A percentile compares a stretch with the other conserved stretches of the same genome.
Evolutionary conservation across 2,797 vertebrate species (phyloP).

Genomic region (Tauraco hartlaubi): DNA sequence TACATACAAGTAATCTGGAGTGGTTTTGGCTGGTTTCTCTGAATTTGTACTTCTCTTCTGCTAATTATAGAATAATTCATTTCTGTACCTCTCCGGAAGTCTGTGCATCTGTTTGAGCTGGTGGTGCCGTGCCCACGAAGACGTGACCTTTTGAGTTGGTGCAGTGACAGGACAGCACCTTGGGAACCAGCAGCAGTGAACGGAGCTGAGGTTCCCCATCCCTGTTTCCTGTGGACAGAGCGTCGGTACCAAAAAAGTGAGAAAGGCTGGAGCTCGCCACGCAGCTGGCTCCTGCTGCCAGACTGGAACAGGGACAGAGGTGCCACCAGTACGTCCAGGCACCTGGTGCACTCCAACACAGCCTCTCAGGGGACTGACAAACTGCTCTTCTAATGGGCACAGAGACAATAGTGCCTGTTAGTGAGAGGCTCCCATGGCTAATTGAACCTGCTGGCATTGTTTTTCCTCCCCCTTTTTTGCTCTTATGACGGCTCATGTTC

Average conservation of each 20-base stretch:
- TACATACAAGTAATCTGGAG: background rate
- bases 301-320: background rate
- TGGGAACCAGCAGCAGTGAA: background rate
- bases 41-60: background rate
- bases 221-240: background rate
- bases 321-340: background rate
- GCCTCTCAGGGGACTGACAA: background rate
- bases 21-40: background rate
- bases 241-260: background rate
- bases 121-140: accelerated
- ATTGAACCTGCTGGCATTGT: accelerated
- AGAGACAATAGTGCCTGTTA: accelerated
- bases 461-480: background rate
- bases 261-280: background rate
- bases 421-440: background rate
- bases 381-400: background rate
- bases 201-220: background rate
- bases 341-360: accelerated
- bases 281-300: background rate
- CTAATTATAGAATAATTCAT: background rate
- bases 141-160: background rate
- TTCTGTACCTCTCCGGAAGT: background rate
- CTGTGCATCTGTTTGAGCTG: background rate
- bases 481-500: background rate
- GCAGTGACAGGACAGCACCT: background rate